Base-by-base conservation (phyloP, 92 coral and sea anemone genomes). In the Actinernus sp. region DNA sequence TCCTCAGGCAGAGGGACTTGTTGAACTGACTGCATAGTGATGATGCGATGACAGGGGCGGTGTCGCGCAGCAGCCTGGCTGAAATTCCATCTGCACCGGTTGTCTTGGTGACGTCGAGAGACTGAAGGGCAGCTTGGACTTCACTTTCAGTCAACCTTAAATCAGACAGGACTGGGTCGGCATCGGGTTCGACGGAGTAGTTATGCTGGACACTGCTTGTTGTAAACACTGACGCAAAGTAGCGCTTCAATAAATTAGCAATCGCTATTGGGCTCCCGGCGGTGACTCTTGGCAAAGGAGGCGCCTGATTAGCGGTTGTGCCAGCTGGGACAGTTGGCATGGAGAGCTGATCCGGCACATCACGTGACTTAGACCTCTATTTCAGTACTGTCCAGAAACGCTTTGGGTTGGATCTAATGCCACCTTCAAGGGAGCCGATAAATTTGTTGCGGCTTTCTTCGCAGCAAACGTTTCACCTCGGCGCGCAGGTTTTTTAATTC, bases 311-410 rank as follows among this genome's bases (percentile, higher is more conserved):
- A n/a, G n/a, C n/a, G n/a, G n/a, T n/a, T n/a, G n/a, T n/a, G n/a
- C n/a, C n/a, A n/a, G n/a, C n/a, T n/a, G n/a, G n/a, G n/a, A n/a
- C n/a, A n/a, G 52, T 47, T 74, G 69, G 55, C 88, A 68, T 70
- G 69, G 71, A 19, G 37, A 68, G 51, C 23, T 50, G 74, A 25
- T 61, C 58, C 12, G 90, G 76, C 8, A 83, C 46, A 49, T 18
- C 33, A 59, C 58, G 63, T 26, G 84, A 76, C 44, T 67, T 76
- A 22, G 36, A 83, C 39, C 27, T n/a, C n/a, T n/a, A n/a, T n/a
- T n/a, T n/a, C n/a, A n/a, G n/a, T n/a, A n/a, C n/a, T n/a, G 88
- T 64, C 82, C 88, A 73, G 50, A 81, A 67, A 10, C 82, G 77
- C 69, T 65, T 66, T 13, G 89, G 89, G 43, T 76, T 84, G 18